These are phyloP conservation scores for Asobara japonica DNA, from an alignment of 1,140 invertebrate genomes.

Conservation along the genomic window DNA sequence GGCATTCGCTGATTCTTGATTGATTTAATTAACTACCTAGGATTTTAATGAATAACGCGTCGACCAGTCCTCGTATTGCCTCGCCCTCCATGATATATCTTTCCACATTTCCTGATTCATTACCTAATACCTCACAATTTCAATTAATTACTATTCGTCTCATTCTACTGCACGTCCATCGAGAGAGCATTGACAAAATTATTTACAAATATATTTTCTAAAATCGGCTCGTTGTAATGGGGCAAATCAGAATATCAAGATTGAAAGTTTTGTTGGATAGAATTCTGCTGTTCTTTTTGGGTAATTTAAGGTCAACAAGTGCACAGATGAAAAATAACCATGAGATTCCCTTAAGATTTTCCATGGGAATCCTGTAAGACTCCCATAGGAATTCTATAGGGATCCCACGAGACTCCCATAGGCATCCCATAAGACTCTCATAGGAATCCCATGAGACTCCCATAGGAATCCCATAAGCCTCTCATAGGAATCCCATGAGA, in stretches of 20 bases:
- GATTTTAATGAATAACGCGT: conserved; percentile 51
- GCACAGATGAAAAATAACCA: too few relatives aligned
- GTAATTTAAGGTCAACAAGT: too few relatives aligned
- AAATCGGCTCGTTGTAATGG: background rate
- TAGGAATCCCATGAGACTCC: too few relatives aligned
- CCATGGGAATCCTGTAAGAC: too few relatives aligned
- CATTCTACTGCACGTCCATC: background rate
- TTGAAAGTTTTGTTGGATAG: background rate
- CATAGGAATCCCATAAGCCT: too few relatives aligned
- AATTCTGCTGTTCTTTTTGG: background rate
- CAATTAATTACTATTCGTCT: background rate
- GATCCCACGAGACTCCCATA: too few relatives aligned
- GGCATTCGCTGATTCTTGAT: conserved; percentile 43
- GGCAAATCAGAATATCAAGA: background rate
- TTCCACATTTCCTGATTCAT: background rate
- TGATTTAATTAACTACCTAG: conserved; percentile 44
- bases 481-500: too few relatives aligned
- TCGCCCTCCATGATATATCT: background rate
- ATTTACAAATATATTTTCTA: background rate
- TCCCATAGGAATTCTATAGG: too few relatives aligned
- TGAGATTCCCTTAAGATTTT: too few relatives aligned
- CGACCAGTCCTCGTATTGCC: conserved; percentile 48
- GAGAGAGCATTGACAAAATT: background rate
- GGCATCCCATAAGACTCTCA: too few relatives aligned
- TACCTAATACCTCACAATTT: background rate